phyloP scores from a whole-genome alignment of 2,888 invertebrate genomes.

The Parnassius apollo region DNA sequence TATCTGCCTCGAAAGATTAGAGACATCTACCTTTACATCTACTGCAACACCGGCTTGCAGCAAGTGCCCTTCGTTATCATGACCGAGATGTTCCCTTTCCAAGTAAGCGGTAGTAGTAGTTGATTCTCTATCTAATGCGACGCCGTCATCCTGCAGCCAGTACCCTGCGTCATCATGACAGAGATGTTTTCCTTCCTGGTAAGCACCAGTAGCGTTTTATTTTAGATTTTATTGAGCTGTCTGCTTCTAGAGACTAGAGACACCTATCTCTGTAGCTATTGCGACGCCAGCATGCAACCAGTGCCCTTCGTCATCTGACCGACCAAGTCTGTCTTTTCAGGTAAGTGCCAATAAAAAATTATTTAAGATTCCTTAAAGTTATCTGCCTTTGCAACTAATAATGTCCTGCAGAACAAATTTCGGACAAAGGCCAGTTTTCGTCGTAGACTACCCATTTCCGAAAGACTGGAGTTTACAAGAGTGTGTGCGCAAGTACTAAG shows the following conservation, averaged over 20 bases:
- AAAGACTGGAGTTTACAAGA: too few species aligned
- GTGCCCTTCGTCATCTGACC: slow-evolving; percentile 73
- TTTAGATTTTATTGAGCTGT: too few species aligned
- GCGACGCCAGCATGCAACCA: slow-evolving; percentile 70
- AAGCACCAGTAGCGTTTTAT: slow-evolving; percentile 6
- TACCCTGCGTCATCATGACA: slow-evolving; percentile 73
- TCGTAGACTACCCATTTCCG: too few species aligned
- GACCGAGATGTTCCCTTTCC: slow-evolving; percentile 75
- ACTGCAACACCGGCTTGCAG: slow-evolving; percentile 68
- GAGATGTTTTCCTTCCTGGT: slow-evolving; percentile 76
- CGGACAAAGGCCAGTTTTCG: too few species aligned
- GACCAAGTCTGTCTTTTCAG: slow-evolving; percentile 71
- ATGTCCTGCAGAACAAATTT: too few species aligned
- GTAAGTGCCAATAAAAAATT: slow-evolving; percentile 36
- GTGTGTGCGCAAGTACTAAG: too few species aligned
- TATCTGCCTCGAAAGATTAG: too few species aligned
- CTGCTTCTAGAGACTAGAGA: too few species aligned
- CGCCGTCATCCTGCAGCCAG: slow-evolving; percentile 69
- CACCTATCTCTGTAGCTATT: slow-evolving; percentile 30
- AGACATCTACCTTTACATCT: too few species aligned
- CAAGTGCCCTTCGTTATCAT: slow-evolving; percentile 73
- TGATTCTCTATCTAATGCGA: slow-evolving; percentile 51
- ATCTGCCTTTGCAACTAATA: too few species aligned
- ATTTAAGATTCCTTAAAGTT: too few species aligned
- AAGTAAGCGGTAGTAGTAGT: slow-evolving; percentile 41